Base-by-base conservation (phyloP, 2,888 invertebrate genomes). In the Calameuta idolon region DNA sequence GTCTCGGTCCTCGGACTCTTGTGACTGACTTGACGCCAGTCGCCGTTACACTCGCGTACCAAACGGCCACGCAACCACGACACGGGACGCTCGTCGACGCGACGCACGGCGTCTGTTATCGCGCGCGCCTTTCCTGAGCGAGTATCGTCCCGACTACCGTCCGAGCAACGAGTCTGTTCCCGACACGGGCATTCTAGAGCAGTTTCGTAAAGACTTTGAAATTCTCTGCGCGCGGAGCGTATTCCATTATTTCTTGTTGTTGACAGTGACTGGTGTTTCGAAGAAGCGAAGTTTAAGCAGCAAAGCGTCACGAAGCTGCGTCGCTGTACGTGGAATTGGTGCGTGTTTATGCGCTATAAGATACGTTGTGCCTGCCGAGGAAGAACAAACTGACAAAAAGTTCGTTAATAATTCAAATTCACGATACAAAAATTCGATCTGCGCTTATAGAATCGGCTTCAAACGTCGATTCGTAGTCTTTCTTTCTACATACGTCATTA, bases 41-140 rank as follows among this genome's bases (percentile, higher is more conserved):
- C 85, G 87, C 87, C 85, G 83, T 85, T 87, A 84, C 85, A 85
- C 88, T 84, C 83, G 87, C 85, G 85, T 77, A 82, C 81, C 79
- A 82, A 80, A 77, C 83, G 80, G 55, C 81, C 79, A 83, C 82
- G 82, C 81, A 83, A 79, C 31, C 55, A 1, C 9, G 83, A 80
- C 79, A 77, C 77, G 33, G 78, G 79, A 78, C 80, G 79, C 76
- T 69, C 80, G 69, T 37, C 74, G 78, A 74, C 74, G 77, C 75
- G 73, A 76, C 76, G 69, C 73, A 76, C 37, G 23, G 74, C 55
- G 74, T 34, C 74, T 37, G 31, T 74, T 74, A 34, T 74, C 74
- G 74, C 74, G 74, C 71, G 71, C 71, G 55, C 55, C 55, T 55
- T 55, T 5, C 5, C 55, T 9, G 2, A 23, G 23, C 23, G 55